Percentiles rank a stretch among this genome's conserved stretches.
phyloP scores from a whole-genome alignment of 2,888 invertebrate species.

The Epirrhoe tristata region DNA sequence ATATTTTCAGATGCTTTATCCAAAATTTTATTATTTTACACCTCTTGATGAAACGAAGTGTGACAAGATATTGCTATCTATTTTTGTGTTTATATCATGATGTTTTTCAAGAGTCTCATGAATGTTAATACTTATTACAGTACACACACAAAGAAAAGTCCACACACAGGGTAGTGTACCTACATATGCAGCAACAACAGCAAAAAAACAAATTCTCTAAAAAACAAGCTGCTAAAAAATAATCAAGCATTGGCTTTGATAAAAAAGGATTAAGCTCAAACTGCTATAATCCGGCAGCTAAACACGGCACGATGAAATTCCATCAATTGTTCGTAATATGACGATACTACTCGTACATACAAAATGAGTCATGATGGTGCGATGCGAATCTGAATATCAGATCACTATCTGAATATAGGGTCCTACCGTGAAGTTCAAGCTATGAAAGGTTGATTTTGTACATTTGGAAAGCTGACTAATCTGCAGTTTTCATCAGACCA shows the following conservation, averaged over 20 bases:
- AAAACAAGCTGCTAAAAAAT: not conserved
- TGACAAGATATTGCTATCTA: no score
- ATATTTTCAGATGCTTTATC: not conserved
- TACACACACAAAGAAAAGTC: no score
- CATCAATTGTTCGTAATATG: conserved; percentile 26
- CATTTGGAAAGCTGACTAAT: not conserved
- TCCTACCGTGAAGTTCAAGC: conserved; percentile 20
- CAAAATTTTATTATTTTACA: not conserved
- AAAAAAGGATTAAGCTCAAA: conserved; percentile 26
- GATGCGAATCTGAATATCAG: conserved; percentile 66
- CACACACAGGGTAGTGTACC: no score
- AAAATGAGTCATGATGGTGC: conserved; percentile 77
- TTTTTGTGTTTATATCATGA: no score
- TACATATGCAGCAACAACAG: no score
- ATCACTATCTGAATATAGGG: conserved; percentile 44
- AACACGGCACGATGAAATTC: conserved; percentile 25
- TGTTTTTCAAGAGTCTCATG: no score
- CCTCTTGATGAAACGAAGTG: no score
- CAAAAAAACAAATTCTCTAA: not conserved
- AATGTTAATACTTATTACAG: no score
- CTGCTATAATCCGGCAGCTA: conserved; percentile 24
- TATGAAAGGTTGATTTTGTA: not conserved
- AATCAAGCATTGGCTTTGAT: not conserved
- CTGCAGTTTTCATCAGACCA: no score
- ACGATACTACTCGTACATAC: conserved; percentile 49